Conservation (phyloP, 2,797 vertebrate species). For the Gephyroberyx darwinii region DNA sequence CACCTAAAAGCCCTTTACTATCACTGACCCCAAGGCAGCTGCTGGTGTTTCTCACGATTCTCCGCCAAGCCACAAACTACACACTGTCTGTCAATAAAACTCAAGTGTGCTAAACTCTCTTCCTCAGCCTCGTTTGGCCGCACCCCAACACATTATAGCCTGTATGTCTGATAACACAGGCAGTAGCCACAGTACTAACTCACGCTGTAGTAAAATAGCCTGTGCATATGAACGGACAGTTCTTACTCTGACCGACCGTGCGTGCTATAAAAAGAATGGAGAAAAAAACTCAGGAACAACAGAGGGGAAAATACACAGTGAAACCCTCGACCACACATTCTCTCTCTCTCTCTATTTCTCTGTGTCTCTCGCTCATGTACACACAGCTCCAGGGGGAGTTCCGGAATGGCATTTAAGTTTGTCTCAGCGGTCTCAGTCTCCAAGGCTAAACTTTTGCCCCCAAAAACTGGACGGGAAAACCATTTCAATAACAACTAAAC, state of each 20-base stretch:
- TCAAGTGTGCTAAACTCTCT: background rate
- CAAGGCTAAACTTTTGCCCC: background rate
- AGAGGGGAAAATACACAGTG: slow-evolving; percentile 65
- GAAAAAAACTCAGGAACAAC: slow-evolving; percentile 66
- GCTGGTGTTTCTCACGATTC: slow-evolving; percentile 51
- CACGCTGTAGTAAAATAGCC: slow-evolving; percentile 40
- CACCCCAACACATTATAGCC: background rate
- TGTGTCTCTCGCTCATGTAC: background rate
- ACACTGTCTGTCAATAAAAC: slow-evolving; percentile 50
- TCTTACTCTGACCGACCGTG: slow-evolving; percentile 46
- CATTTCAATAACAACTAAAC: background rate
- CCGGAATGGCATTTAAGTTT: slow-evolving; percentile 43
- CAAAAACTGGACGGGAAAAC: background rate
- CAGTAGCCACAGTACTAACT: slow-evolving; percentile 43
- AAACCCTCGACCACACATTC: slow-evolving; percentile 60
- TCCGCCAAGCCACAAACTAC: slow-evolving; percentile 58
- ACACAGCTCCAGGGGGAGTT: slow-evolving; percentile 36
- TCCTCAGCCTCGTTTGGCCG: no score
- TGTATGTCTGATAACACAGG: slow-evolving; percentile 15
- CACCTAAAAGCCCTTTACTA: slow-evolving; percentile 44
- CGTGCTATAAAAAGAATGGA: slow-evolving; percentile 70
- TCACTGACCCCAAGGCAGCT: slow-evolving; percentile 53
- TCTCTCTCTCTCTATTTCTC: slow-evolving; percentile 43
- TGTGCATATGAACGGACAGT: slow-evolving; percentile 45
- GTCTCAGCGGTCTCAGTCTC: slow-evolving; percentile 15